A percentile compares a stretch with the other conserved stretches of the same genome.
Evolutionary conservation across 1,140 invertebrate genomes (phyloP).

Genomic region (Solen grandis): DNA sequence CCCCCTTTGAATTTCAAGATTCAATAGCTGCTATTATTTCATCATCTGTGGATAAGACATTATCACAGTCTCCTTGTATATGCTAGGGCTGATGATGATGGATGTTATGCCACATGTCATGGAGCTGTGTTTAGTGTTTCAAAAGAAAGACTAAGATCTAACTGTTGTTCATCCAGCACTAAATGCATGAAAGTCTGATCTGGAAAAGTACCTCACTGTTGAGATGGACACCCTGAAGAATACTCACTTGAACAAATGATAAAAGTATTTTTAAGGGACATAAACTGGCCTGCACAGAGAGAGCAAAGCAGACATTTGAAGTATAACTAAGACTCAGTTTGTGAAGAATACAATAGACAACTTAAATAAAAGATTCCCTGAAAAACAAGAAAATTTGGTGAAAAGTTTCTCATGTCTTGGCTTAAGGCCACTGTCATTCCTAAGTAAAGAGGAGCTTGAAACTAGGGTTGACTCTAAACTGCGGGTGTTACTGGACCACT

Average conservation of each 20-base stretch:
- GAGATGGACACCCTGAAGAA: not conserved
- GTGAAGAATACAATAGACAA: not conserved
- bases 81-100: not conserved
- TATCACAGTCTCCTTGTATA: not conserved
- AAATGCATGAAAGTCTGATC: not conserved
- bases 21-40: not conserved
- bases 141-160: not conserved
- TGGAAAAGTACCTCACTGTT: not conserved
- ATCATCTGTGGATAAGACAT: not conserved
- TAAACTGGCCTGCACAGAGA: not conserved
- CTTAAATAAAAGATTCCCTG: not conserved
- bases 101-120: not conserved
- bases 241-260: not conserved
- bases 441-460: slow-evolving; percentile 13
- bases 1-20: not conserved
- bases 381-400: not conserved
- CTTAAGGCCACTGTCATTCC: slow-evolving; percentile 13
- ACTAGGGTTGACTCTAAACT: not conserved
- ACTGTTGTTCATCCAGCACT: not conserved
- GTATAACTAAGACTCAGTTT: not conserved
- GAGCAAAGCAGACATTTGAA: not conserved
- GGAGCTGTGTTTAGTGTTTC: not conserved
- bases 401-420: slow-evolving; percentile 7
- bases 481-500: not conserved
- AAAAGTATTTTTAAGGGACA: not conserved